Conservation (phyloP, 2,113 vertebrate species). For the Laterallus jamaicensis region DNA sequence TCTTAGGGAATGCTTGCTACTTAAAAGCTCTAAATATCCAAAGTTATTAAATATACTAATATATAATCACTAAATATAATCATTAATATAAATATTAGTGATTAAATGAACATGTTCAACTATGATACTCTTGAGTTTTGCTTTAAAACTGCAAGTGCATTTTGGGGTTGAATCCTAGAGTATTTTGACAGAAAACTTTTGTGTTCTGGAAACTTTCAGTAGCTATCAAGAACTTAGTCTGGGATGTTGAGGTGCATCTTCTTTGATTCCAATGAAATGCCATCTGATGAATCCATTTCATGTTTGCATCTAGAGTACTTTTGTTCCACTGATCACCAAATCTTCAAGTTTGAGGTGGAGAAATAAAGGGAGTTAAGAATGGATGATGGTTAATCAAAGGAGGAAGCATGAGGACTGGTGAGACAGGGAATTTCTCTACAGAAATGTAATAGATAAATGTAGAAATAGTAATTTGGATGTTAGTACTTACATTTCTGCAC, state of each 20-base stretch:
- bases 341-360: background rate
- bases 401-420: background rate
- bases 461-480: background rate
- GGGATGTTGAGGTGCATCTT: background rate
- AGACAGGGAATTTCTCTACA: background rate
- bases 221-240: background rate
- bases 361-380: background rate
- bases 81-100: background rate
- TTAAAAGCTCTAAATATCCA: background rate
- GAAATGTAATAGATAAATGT: background rate
- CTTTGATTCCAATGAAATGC: background rate
- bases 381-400: background rate
- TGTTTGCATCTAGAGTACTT: background rate
- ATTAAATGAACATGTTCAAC: background rate
- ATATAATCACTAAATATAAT: too few relatives aligned
- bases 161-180: background rate
- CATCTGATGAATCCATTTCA: background rate
- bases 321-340: background rate
- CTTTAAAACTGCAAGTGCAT: background rate
- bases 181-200: background rate
- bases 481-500: background rate
- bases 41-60: background rate
- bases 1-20: accelerated
- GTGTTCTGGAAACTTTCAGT: background rate
- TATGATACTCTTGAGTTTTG: background rate